Evolutionary conservation across 2,113 vertebrate species (phyloP).

Genomic region (Salvelinus namaycush): DNA sequence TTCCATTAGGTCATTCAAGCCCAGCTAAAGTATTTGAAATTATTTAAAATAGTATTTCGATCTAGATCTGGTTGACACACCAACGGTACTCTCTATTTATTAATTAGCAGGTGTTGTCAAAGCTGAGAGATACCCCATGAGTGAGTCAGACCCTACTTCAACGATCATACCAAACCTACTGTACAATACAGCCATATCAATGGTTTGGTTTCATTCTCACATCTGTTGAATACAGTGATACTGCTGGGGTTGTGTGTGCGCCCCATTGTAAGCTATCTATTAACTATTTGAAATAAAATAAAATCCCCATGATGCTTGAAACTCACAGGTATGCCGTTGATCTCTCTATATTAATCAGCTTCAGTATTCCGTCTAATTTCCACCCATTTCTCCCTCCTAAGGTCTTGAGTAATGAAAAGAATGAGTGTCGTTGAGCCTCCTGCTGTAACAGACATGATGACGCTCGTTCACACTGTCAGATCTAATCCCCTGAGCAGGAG

Average conservation of each 20-base stretch:
- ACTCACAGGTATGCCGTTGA: neutral
- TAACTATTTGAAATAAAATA: too few species aligned
- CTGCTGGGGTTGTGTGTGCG: neutral
- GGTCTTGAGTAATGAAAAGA: neutral
- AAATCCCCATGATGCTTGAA: too few species aligned
- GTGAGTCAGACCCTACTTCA: neutral
- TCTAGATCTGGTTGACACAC: too few species aligned
- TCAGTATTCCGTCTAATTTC: neutral
- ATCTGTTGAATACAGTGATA: conserved; percentile 1
- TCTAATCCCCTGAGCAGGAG: too few species aligned
- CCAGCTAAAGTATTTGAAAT: neutral
- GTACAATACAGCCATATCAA: neutral
- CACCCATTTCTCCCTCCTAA: neutral
- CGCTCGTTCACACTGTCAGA: neutral
- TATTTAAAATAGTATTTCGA: too few species aligned
- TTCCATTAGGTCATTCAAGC: too few species aligned
- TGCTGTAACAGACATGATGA: neutral
- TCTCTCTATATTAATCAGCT: neutral
- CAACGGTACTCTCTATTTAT: neutral
- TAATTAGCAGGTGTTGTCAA: neutral
- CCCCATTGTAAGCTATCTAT: too few species aligned
- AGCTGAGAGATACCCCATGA: neutral
- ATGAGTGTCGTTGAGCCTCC: neutral
- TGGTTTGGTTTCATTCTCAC: neutral
- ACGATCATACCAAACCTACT: neutral